Evolutionary conservation across 2,113 vertebrate genomes (phyloP), one percentile per base, ranked within the genome.

Genomic region (Sylvia atricapilla): DNA sequence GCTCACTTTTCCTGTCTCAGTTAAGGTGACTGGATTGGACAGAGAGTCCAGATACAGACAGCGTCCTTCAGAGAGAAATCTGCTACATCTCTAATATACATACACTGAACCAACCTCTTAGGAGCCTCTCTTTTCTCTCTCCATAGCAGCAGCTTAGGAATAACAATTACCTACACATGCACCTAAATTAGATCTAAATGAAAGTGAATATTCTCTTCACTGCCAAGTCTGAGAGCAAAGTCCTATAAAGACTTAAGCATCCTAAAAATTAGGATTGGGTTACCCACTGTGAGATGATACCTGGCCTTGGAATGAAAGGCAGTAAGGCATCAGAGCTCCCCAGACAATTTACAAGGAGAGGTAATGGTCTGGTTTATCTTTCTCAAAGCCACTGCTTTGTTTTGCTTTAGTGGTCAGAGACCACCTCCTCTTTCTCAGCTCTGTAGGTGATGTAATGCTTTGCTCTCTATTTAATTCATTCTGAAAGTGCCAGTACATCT

Each of bases 401-500:
- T 94, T 89, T 83, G 50, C 55, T 80, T 93, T 20, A n/a, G 33
- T 66, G 46, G 44, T 66, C 46, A 63, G 44, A 93, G 37, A 90
- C 12, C 49, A 89, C 20, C 17, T 84, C 53, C 66, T 73, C 69
- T 62, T 94, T 73, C 68, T 62, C 76, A 39, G 56, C 43, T 53
- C 62, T 60, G 72, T 16, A n/a, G 56, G 69, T 76, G 84, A 90
- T 63, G 56, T n/a, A 85, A 84, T 24, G 58, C 43, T 93, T 43
- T 6, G 5, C 37, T 89, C 49, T 85, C 43, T 63, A 23, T 89
- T 79, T 78, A 83, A 87, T 30, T 74, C 58, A 28, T 31, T 89
- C 41, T 89, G 70, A 89, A 91, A 85, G 50, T 87, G 66, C 43
- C 41, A 59, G 53, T 83, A 89, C 84, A 90, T 94, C 81, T 94